Conservation (phyloP, 2,888 invertebrate genomes). For the Tethea ocularis region DNA sequence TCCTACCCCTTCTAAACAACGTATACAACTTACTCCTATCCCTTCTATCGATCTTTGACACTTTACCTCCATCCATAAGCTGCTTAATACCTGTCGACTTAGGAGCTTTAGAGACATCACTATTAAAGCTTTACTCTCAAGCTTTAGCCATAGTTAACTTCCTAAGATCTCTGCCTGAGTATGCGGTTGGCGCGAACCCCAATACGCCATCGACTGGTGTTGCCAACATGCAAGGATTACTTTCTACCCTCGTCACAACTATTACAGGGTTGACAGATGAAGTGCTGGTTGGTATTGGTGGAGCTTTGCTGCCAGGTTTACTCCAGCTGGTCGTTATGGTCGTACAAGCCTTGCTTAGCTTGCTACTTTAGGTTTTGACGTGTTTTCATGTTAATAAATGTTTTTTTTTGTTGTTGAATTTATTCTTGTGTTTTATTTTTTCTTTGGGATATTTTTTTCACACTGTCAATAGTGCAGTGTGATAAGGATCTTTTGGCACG, state of each 20-base stretch:
- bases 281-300: constrained; percentile 62
- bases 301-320: constrained; percentile 66
- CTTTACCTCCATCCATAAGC: constrained; percentile 68
- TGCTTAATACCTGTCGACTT: constrained; percentile 72
- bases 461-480: too few relatives aligned
- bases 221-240: constrained; percentile 58
- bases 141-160: constrained; percentile 76
- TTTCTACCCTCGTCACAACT: constrained; percentile 54
- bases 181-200: constrained; percentile 69
- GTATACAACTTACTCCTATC: constrained; percentile 76
- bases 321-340: constrained; percentile 66
- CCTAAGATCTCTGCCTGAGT: constrained; percentile 65
- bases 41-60: constrained; percentile 74
- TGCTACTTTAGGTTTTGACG: constrained; percentile 48
- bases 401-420: constrained; percentile 22
- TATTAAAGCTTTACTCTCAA: constrained; percentile 73
- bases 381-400: constrained; percentile 14
- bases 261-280: constrained; percentile 69
- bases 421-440: constrained; percentile 8
- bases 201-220: constrained; percentile 53
- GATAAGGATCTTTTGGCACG: too few relatives aligned
- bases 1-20: constrained; percentile 73
- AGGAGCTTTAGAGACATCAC: constrained; percentile 69
- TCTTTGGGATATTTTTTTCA: not conserved
- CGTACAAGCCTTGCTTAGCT: constrained; percentile 56